Conservation (phyloP, 2,888 invertebrate species). For the Diloba caeruleocephala region DNA sequence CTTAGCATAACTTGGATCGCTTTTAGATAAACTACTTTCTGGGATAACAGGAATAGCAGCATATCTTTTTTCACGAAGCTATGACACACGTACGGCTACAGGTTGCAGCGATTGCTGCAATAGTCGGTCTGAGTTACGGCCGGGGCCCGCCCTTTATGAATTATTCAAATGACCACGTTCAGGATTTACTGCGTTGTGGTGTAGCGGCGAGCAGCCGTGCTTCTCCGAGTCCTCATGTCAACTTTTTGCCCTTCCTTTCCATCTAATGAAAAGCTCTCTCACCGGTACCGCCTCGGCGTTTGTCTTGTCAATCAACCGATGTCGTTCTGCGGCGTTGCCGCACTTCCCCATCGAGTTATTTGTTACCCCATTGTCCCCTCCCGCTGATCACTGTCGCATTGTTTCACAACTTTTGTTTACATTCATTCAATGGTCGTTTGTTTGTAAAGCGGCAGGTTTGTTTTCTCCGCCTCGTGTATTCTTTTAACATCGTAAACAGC, state of each 20-base stretch:
- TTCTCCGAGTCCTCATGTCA: slow-evolving; percentile 61
- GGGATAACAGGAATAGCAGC: slow-evolving; percentile 4
- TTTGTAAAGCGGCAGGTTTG: slow-evolving; percentile 75
- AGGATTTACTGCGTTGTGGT: slow-evolving; percentile 68
- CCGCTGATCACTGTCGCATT: slow-evolving; percentile 82
- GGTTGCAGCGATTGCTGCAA: slow-evolving; percentile 47
- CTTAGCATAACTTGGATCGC: slow-evolving; percentile 21
- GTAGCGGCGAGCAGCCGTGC: slow-evolving; percentile 52
- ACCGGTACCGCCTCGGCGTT: slow-evolving; percentile 74
- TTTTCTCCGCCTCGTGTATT: slow-evolving; percentile 72
- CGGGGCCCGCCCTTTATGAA: slow-evolving; percentile 71
- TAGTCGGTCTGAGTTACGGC: slow-evolving; percentile 49
- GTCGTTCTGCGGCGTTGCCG: slow-evolving; percentile 67
- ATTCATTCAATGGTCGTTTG: slow-evolving; percentile 78
- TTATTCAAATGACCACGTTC: slow-evolving; percentile 74
- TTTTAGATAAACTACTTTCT: slow-evolving; percentile 25
- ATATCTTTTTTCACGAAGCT: slow-evolving; percentile 16
- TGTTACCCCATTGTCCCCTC: slow-evolving; percentile 83
- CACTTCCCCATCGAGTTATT: slow-evolving; percentile 81
- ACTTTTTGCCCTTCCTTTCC: slow-evolving; percentile 74
- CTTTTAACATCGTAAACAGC: slow-evolving; percentile 71
- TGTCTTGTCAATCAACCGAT: slow-evolving; percentile 84
- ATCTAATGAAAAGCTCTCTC: slow-evolving; percentile 80
- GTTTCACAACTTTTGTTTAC: slow-evolving; percentile 84
- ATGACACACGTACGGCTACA: slow-evolving; percentile 13